phyloP scores from a whole-genome alignment of 92 coral and sea anemone species.

The Epizoanthus stellaris region DNA sequence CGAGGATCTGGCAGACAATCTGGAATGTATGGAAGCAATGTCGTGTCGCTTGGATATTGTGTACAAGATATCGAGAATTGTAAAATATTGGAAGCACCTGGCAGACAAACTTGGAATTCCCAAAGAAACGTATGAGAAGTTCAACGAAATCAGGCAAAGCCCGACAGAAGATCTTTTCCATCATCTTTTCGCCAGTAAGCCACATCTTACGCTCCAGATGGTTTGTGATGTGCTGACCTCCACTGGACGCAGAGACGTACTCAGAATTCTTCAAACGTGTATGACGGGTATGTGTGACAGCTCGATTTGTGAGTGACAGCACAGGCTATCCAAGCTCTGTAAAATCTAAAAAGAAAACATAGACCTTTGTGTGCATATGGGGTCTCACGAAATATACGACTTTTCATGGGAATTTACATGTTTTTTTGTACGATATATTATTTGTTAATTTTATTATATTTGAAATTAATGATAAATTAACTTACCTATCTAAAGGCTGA shows the following conservation, averaged over 20 bases:
- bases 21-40: conserved; percentile 19
- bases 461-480: no score
- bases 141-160: conserved; percentile 1
- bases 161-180: conserved; percentile 30
- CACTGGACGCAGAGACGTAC: conserved; percentile 11
- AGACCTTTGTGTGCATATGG: no score
- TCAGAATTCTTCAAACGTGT: background rate
- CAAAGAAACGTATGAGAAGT: conserved; percentile 7
- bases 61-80: conserved; percentile 7
- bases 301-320: no score
- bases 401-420: no score
- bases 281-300: background rate
- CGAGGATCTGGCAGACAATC: background rate
- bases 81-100: conserved; percentile 34
- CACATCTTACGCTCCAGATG: background rate
- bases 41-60: conserved; percentile 5
- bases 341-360: no score
- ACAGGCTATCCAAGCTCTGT: no score
- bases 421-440: no score
- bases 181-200: conserved; percentile 2
- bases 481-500: no score
- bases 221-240: background rate
- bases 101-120: conserved; percentile 18
- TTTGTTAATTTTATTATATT: no score
- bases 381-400: no score